Evolutionary conservation across 1,140 invertebrate species (phyloP), one percentile per base, ranked within the genome.

Genomic region (Drosophila cardini): DNA sequence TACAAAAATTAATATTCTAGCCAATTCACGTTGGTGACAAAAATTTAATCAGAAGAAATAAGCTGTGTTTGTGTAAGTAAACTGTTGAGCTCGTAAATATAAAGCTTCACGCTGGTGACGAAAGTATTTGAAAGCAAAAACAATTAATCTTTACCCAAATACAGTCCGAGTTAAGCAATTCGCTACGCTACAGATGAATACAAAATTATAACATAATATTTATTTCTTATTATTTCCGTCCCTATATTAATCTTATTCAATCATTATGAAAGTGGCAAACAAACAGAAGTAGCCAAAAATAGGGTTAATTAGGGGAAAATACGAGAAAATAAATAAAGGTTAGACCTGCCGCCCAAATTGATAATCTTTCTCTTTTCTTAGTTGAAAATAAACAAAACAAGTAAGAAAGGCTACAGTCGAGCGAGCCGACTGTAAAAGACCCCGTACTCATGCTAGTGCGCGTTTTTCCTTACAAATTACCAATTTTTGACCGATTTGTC

Each of bases 281-380:
- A 60, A 42, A 46, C 57, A 60, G 55, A 67, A 38, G 21, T 30
- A 58, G 46, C 36, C 15, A 34, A 30, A 60, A 68, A 69, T 61
- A 21, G 15, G 26, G 36, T 53, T 63, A 63, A 63, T 63, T 53
- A 53, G 48, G 16, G 61, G 6, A 13, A 18, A 10, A 16, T 26
- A 26, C 21, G 21, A 56, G n/a, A 18, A 48, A 18, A 30, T 40
- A 62, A 40, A 61, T 13, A 36, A 38, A 61, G 45, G 11, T 52
- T 40, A 38, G 26, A 53, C 60, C 60, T 42, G 48, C 21, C 21
- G 9, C 4, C 21, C 4, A 26, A 26, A 48, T 63, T 50, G 34
- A 48, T 52, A 63, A 63, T 63, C 61, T 63, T 63, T 63, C 38
- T 9, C 61, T 53, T 63, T 63, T 53, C 21, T 36, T 34, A 40